phyloP scores from a whole-genome alignment of 2,888 invertebrate genomes.

The Monopis laevigella region DNA sequence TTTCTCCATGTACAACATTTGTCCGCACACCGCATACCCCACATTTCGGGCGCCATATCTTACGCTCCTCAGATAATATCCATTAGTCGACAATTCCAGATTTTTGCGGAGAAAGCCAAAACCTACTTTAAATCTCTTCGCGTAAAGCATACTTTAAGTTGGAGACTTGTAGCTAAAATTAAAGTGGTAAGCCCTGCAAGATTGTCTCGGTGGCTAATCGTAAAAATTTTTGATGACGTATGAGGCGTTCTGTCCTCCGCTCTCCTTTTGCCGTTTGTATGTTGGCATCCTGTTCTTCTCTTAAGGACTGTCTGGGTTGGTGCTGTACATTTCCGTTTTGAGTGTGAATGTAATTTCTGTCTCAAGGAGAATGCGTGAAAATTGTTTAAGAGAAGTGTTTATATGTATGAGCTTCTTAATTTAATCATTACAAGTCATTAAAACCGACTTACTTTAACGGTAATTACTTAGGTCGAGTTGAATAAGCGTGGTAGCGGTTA shows the following conservation, averaged over 20 bases:
- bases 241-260: constrained; percentile 13
- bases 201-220: constrained; percentile 41
- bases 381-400: constrained; percentile 10
- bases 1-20: constrained; percentile 33
- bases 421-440: too few species aligned
- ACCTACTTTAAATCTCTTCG: too few species aligned
- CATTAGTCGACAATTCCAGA: too few species aligned
- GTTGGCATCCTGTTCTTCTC: constrained; percentile 19
- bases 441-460: too few species aligned
- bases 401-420: too few species aligned
- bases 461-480: too few species aligned
- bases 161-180: constrained; percentile 33
- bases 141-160: too few species aligned
- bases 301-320: constrained; percentile 20
- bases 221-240: constrained; percentile 33
- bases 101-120: too few species aligned
- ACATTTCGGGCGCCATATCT: constrained; percentile 23
- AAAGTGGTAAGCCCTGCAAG: constrained; percentile 31
- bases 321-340: constrained; percentile 28
- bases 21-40: constrained; percentile 21
- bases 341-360: constrained; percentile 11
- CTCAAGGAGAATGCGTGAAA: constrained; percentile 6
- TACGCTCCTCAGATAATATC: constrained; percentile 18
- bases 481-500: too few species aligned
- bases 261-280: not conserved